Conservation (phyloP, 1,140 invertebrate genomes). For the Hirudo medicinalis region DNA sequence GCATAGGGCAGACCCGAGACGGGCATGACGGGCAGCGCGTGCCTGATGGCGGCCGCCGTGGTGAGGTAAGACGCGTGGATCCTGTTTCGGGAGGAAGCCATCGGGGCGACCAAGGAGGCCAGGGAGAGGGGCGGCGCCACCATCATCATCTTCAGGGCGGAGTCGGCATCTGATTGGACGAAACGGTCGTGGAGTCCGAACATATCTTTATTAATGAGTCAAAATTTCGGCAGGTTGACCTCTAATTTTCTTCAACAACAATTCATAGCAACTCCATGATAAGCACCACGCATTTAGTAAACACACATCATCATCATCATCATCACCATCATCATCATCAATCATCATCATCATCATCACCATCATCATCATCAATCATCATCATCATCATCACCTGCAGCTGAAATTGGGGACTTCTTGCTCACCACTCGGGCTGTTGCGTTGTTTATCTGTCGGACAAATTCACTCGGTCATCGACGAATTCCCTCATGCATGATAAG, state of each 20-base stretch:
- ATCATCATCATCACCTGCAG: too few species aligned
- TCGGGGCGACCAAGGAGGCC: background rate
- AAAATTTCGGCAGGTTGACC: too few species aligned
- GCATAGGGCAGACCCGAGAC: conserved; percentile 61
- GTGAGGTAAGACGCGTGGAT: conserved; percentile 20
- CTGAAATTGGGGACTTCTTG: conserved; percentile 55
- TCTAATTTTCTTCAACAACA: too few species aligned
- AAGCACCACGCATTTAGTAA: too few species aligned
- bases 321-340: too few species aligned
- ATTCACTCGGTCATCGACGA: background rate
- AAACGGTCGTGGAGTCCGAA: background rate
- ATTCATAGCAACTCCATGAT: too few species aligned
- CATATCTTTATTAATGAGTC: too few species aligned
- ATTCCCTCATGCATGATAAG: background rate
- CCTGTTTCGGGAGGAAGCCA: background rate
- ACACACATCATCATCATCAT: too few species aligned
- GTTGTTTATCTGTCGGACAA: conserved; percentile 75
- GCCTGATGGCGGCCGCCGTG: conserved; percentile 49
- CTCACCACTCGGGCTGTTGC: conserved; percentile 92
- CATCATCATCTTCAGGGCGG: conserved; percentile 17
- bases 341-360: too few species aligned
- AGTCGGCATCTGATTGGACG: background rate
- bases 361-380: too few species aligned
- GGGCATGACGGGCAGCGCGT: conserved; percentile 55
- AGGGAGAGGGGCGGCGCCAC: conserved; percentile 6